Conservation (phyloP, 2,797 vertebrate genomes). For the Hydrophis major region DNA sequence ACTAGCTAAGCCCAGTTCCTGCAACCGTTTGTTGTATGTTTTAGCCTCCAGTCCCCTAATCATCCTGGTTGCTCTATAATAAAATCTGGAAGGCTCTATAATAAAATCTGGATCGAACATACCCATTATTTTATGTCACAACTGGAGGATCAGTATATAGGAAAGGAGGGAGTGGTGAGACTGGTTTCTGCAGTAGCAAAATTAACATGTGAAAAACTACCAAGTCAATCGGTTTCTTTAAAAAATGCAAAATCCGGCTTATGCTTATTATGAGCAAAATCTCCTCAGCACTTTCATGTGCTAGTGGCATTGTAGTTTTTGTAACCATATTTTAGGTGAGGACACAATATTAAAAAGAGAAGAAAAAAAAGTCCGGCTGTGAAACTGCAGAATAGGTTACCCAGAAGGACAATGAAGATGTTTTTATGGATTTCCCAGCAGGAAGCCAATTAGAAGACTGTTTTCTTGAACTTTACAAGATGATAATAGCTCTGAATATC, state of each 20-base stretch:
- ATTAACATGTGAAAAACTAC: not conserved
- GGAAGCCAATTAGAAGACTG: constrained; percentile 76
- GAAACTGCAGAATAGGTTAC: constrained; percentile 54
- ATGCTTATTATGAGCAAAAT: not conserved
- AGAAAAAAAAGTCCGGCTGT: not conserved
- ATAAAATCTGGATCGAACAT: too few species aligned
- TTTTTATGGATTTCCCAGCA: constrained; percentile 64
- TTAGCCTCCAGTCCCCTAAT: too few species aligned
- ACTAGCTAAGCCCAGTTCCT: too few species aligned
- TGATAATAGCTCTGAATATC: constrained; percentile 64
- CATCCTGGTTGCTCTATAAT: not conserved
- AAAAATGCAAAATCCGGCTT: not conserved
- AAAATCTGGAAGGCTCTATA: not conserved
- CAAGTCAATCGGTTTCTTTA: not conserved
- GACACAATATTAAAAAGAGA: not conserved
- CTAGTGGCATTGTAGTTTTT: not conserved
- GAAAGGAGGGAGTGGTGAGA: not conserved
- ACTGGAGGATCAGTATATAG: not conserved
- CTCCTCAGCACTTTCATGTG: not conserved
- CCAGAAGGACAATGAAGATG: constrained; percentile 52
- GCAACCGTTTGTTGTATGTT: too few species aligned
- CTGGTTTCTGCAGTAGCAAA: not conserved
- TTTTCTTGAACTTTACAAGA: constrained; percentile 72
- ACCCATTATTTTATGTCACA: not conserved
- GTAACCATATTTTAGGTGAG: constrained; percentile 3